A percentile compares a stretch with the other conserved stretches of the same genome.
Conservation (phyloP, 2,113 vertebrate genomes). For the Dipodomys ordii region DNA sequence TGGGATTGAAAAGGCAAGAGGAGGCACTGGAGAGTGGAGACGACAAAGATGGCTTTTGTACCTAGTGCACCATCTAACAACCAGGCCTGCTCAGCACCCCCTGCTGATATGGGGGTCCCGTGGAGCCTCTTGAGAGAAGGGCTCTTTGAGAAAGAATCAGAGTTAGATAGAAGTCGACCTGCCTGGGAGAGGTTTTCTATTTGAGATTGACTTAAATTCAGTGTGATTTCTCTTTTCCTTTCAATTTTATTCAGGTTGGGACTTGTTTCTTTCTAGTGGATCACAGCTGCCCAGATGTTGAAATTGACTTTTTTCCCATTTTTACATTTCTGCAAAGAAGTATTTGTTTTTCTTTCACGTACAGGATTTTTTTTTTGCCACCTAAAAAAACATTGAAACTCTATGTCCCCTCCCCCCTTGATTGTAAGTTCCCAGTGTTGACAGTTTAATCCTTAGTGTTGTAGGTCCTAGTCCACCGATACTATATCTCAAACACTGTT, state of each 20-base stretch:
- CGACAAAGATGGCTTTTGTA: background rate
- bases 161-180: background rate
- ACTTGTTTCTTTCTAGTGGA: slow-evolving; percentile 78
- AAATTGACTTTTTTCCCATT: slow-evolving; percentile 45
- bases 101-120: background rate
- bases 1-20: background rate
- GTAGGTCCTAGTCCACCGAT: slow-evolving; percentile 88
- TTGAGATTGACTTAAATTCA: slow-evolving; percentile 23
- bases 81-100: background rate
- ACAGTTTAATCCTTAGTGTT: slow-evolving; percentile 85
- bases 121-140: background rate
- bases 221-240: slow-evolving; percentile 73
- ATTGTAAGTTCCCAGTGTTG: slow-evolving; percentile 88
- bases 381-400: slow-evolving; percentile 85
- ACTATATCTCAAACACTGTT: slow-evolving; percentile 92
- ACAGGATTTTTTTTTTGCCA: slow-evolving; percentile 82
- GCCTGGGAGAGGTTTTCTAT: background rate
- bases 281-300: slow-evolving; percentile 81
- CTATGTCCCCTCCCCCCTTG: slow-evolving; percentile 83
- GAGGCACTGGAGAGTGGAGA: background rate
- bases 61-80: background rate
- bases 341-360: slow-evolving; percentile 74
- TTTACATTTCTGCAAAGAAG: slow-evolving; percentile 72
- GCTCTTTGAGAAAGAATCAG: slow-evolving; percentile 24
- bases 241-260: slow-evolving; percentile 82